Evolutionary conservation across 2,888 invertebrate genomes (phyloP), one percentile per base, ranked within the genome.

Genomic region (Apotomis betuletana): DNA sequence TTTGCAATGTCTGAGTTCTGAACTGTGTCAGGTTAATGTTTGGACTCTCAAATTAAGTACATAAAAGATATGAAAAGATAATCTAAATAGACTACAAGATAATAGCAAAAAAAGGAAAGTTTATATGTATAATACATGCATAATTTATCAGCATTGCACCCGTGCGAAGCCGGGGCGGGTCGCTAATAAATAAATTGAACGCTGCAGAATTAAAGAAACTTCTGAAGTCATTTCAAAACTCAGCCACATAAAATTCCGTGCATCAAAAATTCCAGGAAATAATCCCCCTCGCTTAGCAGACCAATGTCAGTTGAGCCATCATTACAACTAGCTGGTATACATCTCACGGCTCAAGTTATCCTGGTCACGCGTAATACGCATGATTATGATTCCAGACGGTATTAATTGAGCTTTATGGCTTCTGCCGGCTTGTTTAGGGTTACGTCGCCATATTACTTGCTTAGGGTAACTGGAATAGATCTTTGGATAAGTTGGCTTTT

Each of bases 351-450:
- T 49, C 41, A 9, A 57, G 44, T 41, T 38, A 51, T 51, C 9
- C 8, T 62, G 57, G 71, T 55, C n/a, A 12, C 13, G 15, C 13
- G 8, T 67, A 61, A 61, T 60, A 44, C 65, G 57, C 46, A 78
- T 80, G 75, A 81, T 80, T 80, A 78, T 70, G 70, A 78, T 77
- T 74, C 78, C 80, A 81, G 82, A 83, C 83, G 75, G 51, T 61
- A 67, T 76, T 79, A 83, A 81, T 75, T 77, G 74, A 72, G 36
- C 71, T 64, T 65, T 70, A 73, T 69, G 67, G 62, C 55, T 74
- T 76, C 67, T 68, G 69, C 72, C 70, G 58, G 70, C 67, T 62
- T 41, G 68, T 70, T 27, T 60, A 44, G 15, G n/a, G 44, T 13
- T 10, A 44, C 38, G 5, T 52, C 36, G 57, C 36, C 27, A 38